Evolutionary conservation across 2,888 invertebrate species (phyloP).

Genomic region (Ennomos fuscantarius): DNA sequence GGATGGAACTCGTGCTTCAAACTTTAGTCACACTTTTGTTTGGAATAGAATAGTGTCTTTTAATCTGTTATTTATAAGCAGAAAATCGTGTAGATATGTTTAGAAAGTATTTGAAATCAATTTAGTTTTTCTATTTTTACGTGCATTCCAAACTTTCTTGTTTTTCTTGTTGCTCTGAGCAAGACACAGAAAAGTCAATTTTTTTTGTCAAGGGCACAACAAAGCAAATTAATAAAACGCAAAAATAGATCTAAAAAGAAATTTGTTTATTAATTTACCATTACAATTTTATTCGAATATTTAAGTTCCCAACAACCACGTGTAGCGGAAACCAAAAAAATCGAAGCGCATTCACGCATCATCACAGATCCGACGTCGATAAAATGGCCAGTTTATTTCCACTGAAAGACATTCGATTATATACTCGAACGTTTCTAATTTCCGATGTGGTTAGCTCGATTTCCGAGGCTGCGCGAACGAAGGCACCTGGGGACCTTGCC

Average conservation of each 20-base stretch:
- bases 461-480: constrained; percentile 74
- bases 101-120: too few relatives aligned
- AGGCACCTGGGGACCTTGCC: constrained; percentile 72
- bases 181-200: too few relatives aligned
- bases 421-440: constrained; percentile 83
- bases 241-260: too few relatives aligned
- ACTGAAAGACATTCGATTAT: constrained; percentile 80
- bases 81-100: constrained; percentile 20
- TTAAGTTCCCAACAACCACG: background rate
- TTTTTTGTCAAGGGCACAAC: too few relatives aligned
- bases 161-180: too few relatives aligned
- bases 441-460: constrained; percentile 84
- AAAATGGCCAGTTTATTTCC: constrained; percentile 66
- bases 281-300: background rate
- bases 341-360: constrained; percentile 48
- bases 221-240: too few relatives aligned
- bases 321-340: constrained; percentile 38
- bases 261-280: too few relatives aligned
- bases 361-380: constrained; percentile 54
- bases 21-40: constrained; percentile 36
- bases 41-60: constrained; percentile 22
- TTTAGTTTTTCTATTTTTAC: too few relatives aligned
- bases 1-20: constrained; percentile 41
- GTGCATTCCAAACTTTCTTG: too few relatives aligned
- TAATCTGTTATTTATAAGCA: constrained; percentile 30